These are phyloP conservation scores for Drosophila burlai DNA, from an alignment of 1,140 invertebrate genomes.

Conservation along the genomic window DNA sequence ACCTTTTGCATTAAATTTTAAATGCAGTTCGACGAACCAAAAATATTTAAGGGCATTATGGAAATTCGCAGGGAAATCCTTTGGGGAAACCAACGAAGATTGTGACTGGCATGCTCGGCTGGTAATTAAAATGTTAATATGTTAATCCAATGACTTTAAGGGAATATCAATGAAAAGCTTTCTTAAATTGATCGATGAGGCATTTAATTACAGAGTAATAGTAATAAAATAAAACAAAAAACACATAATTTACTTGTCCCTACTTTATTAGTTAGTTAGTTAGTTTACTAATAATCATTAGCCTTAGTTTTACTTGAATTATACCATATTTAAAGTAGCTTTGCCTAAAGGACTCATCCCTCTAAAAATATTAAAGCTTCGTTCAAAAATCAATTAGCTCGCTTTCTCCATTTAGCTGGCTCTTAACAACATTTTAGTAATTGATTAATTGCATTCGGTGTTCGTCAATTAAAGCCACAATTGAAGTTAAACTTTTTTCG, in stretches of 20 bases:
- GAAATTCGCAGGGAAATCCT: constrained; percentile 12
- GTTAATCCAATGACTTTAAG: constrained; percentile 1
- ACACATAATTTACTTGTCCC: no score
- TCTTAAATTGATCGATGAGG: neutral
- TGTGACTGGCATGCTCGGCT: neutral
- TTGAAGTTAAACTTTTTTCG: constrained; percentile 35
- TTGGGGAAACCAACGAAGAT: neutral
- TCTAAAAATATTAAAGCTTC: neutral
- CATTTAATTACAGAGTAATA: neutral
- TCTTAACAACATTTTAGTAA: constrained; percentile 53
- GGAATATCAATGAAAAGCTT: neutral
- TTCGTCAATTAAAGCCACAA: constrained; percentile 38
- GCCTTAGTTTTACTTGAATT: neutral
- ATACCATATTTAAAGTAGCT: neutral
- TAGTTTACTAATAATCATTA: neutral
- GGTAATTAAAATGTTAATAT: constrained; percentile 15
- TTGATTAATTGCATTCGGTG: constrained; percentile 68
- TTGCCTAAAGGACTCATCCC: neutral
- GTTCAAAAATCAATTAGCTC: constrained; percentile 19
- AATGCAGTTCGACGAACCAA: constrained; percentile 17
- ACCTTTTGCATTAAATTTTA: constrained; percentile 34
- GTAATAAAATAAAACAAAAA: no score
- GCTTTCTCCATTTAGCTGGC: constrained; percentile 11
- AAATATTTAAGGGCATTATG: constrained; percentile 38
- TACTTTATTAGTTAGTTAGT: neutral